Percentiles rank a stretch among this genome's conserved stretches.
phyloP scores from a whole-genome alignment of 2,888 invertebrate genomes.

The Hololepta plana region DNA sequence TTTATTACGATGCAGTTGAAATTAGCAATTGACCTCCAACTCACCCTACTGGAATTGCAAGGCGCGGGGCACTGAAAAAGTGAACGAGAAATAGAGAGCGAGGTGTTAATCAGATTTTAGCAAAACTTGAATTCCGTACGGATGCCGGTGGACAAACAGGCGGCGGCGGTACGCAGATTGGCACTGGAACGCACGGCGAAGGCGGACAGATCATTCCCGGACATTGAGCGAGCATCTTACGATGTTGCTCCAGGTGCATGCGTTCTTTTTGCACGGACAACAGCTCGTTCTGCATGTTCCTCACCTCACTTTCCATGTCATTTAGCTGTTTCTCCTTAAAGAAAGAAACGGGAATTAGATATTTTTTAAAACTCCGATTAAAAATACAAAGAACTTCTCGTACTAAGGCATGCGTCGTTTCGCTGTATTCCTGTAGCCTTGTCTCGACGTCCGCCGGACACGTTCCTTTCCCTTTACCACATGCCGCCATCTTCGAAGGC shows the following conservation, averaged over 20 bases:
- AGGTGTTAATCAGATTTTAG: too few relatives aligned
- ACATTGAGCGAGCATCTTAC: conserved; percentile 16
- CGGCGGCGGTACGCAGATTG: too few relatives aligned
- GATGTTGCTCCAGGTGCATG: conserved; percentile 29
- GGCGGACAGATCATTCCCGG: conserved; percentile 22
- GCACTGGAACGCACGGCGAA: conserved; percentile 30
- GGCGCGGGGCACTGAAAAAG: too few relatives aligned
- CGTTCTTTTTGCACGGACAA: conserved; percentile 31
- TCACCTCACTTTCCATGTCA: conserved; percentile 40
- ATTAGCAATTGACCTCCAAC: too few relatives aligned
- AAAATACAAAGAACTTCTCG: conserved; percentile 3
- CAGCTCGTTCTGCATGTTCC: conserved; percentile 33
- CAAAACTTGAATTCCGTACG: too few relatives aligned
- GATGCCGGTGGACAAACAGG: too few relatives aligned
- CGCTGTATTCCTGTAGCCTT: conserved; percentile 25
- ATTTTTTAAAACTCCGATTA: background rate
- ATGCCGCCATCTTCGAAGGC: too few relatives aligned
- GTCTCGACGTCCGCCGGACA: conserved; percentile 29
- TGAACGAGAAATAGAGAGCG: too few relatives aligned
- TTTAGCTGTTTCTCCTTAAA: conserved; percentile 38
- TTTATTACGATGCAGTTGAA: too few relatives aligned
- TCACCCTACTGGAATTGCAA: too few relatives aligned
- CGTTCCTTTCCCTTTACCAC: conserved; percentile 20
- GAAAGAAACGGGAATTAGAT: background rate
- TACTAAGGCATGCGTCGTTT: conserved; percentile 28